Percentiles rank a stretch among this genome's conserved stretches.
These are phyloP conservation scores for Tinamus guttatus DNA, from an alignment of 2,113 vertebrate species.

Conservation along the genomic window DNA sequence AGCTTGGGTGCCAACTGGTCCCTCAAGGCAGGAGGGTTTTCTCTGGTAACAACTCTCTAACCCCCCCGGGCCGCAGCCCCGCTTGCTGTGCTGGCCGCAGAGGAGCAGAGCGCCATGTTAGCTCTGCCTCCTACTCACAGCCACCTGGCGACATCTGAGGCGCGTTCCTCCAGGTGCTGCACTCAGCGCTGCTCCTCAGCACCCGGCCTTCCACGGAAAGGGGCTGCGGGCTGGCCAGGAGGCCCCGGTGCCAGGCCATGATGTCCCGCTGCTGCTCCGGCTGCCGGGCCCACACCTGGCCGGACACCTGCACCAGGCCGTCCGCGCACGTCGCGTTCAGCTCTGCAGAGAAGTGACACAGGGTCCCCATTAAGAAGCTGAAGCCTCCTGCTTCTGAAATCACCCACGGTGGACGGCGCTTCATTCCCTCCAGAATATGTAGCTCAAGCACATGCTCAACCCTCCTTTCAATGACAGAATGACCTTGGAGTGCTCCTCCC, in stretches of 20 bases:
- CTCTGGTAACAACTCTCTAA: too few relatives aligned
- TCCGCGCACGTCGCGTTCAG: neutral
- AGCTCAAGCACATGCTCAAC: neutral
- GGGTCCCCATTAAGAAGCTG: neutral
- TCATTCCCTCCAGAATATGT: neutral
- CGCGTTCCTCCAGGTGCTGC: accelerated
- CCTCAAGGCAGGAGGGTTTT: neutral
- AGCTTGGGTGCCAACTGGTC: neutral
- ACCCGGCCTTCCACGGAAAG: neutral
- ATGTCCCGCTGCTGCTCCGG: neutral
- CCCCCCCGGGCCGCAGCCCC: neutral
- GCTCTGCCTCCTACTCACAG: neutral
- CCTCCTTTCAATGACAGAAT: neutral
- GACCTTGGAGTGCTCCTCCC: neutral
- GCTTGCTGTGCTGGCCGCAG: neutral
- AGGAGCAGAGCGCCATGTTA: neutral
- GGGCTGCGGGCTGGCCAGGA: neutral
- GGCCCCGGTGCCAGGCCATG: neutral
- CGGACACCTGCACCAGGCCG: slow-evolving; percentile 19
- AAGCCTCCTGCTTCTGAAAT: neutral
- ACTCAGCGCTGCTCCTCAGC: neutral
- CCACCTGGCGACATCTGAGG: accelerated
- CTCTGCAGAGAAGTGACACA: neutral
- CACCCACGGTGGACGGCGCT: neutral
- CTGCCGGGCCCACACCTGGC: neutral